These are phyloP conservation scores for Desoria tigrina DNA, from an alignment of 2,888 invertebrate species.

Conservation along the genomic window DNA sequence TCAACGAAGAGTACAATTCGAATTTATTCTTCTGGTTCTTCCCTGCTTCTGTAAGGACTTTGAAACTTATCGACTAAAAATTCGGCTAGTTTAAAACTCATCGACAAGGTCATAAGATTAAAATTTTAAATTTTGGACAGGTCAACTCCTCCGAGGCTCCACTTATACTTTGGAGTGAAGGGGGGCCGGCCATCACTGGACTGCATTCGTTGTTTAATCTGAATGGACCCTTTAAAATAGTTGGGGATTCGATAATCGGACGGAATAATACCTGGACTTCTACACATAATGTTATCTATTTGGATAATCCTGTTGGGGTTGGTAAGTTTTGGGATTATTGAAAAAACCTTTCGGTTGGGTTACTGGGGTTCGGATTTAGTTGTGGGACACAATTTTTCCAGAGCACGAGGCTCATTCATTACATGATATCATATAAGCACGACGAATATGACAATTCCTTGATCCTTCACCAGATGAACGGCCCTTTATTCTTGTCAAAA, in stretches of 20 bases:
- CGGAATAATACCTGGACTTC: slow-evolving; percentile 55
- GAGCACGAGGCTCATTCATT: too few species aligned
- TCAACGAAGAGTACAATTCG: slow-evolving; percentile 56
- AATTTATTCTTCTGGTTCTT: slow-evolving; percentile 59
- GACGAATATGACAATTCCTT: too few species aligned
- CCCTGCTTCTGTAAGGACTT: slow-evolving; percentile 54
- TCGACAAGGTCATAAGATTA: too few species aligned
- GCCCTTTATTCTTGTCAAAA: too few species aligned
- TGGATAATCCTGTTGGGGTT: slow-evolving; percentile 58
- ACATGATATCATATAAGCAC: too few species aligned
- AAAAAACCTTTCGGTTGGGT: too few species aligned
- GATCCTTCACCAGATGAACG: too few species aligned
- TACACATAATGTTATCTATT: slow-evolving; percentile 57
- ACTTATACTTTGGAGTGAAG: slow-evolving; percentile 58
- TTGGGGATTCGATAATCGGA: slow-evolving; percentile 54
- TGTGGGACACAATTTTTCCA: too few species aligned
- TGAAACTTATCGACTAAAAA: too few species aligned
- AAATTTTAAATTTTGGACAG: slow-evolving; percentile 1
- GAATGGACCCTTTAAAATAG: slow-evolving; percentile 50
- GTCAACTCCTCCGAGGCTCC: slow-evolving; percentile 54
- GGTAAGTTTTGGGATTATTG: too few species aligned
- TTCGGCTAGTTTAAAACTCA: too few species aligned
- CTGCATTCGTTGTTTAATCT: slow-evolving; percentile 56
- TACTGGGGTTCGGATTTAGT: too few species aligned
- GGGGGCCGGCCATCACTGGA: slow-evolving; percentile 57